Percentiles rank a stretch among this genome's conserved stretches.
Conservation (phyloP, 2,113 vertebrate species). For the Dendropsophus ebraccatus region DNA sequence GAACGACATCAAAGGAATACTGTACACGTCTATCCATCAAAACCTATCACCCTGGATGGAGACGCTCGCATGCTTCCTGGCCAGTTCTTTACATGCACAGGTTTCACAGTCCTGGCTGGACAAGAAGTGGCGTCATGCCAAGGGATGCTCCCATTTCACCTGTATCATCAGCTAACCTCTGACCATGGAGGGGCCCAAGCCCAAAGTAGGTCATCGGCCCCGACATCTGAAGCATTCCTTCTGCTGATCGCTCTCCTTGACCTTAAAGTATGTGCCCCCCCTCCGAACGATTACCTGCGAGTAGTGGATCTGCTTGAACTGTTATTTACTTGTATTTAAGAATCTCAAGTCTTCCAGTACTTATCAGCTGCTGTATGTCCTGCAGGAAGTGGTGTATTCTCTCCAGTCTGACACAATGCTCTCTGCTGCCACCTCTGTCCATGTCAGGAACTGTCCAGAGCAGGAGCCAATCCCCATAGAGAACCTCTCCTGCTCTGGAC, state of each 20-base stretch:
- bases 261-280: background rate
- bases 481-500: too few relatives aligned
- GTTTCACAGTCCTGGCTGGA: background rate
- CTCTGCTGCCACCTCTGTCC: too few relatives aligned
- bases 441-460: too few relatives aligned
- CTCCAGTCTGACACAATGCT: too few relatives aligned
- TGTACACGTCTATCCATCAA: slow-evolving; percentile 33
- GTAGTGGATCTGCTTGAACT: too few relatives aligned
- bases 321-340: too few relatives aligned
- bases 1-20: slow-evolving; percentile 52
- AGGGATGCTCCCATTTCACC: background rate
- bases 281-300: too few relatives aligned
- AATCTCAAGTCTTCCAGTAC: too few relatives aligned
- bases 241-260: background rate
- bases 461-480: too few relatives aligned
- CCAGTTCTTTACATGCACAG: background rate
- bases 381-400: too few relatives aligned
- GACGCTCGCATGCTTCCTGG: background rate
- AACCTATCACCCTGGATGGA: slow-evolving; percentile 16
- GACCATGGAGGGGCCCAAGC: background rate
- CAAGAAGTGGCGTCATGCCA: background rate
- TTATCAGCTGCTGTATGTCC: too few relatives aligned
- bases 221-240: background rate
- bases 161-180: background rate
- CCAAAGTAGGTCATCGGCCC: background rate